Percentiles rank a stretch among this genome's conserved stretches.
Conservation (phyloP, 2,888 invertebrate species). For the Therioaphis trifolii region DNA sequence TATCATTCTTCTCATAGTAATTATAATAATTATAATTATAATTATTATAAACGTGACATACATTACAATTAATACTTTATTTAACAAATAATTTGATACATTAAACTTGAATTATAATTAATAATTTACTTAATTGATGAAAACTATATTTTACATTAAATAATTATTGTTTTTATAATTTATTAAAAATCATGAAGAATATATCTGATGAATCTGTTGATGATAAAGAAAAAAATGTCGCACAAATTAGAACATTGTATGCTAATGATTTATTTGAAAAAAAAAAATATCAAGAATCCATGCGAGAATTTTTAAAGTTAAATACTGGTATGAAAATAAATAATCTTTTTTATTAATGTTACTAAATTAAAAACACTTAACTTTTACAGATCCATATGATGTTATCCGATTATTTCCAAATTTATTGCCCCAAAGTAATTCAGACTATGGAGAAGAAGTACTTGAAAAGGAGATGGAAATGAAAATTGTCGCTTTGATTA, state of each 20-base stretch:
- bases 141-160: no score
- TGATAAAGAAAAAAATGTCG: conserved; percentile 83
- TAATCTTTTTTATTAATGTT: no score
- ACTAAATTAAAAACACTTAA: neutral
- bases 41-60: no score
- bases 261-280: conserved; percentile 92
- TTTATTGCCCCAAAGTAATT: conserved; percentile 75
- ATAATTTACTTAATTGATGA: no score
- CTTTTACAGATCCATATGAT: conserved; percentile 83
- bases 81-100: conserved; percentile 6
- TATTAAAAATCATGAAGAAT: conserved; percentile 72
- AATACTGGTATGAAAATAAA: conserved; percentile 74
- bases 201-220: conserved; percentile 83
- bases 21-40: no score
- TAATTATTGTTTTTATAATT: conserved; percentile 55
- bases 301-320: conserved; percentile 89
- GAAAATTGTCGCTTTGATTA: conserved; percentile 87
- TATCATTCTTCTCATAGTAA: no score
- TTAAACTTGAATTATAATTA: no score
- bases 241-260: conserved; percentile 88
- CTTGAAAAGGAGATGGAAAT: conserved; percentile 78
- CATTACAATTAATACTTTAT: no score
- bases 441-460: conserved; percentile 52
- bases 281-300: conserved; percentile 88
- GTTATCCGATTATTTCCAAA: conserved; percentile 96